A percentile compares a stretch with the other conserved stretches of the same genome.
phyloP scores from a whole-genome alignment of 2,888 invertebrate species.

The Teleiodes luculella region DNA sequence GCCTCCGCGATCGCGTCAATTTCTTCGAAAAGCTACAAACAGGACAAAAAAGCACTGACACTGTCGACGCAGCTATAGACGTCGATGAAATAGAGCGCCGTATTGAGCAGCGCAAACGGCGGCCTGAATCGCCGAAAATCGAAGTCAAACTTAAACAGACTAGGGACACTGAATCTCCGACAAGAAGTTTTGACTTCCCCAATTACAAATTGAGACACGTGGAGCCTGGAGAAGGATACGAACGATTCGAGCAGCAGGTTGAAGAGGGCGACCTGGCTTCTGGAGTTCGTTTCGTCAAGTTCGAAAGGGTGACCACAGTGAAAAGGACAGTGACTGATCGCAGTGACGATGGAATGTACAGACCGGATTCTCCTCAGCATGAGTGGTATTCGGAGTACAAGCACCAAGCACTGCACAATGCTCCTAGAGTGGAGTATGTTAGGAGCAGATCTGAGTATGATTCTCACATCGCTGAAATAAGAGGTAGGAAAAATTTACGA shows the following conservation, averaged over 20 bases:
- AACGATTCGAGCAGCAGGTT: conserved; percentile 58
- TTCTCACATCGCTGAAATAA: conserved; percentile 90
- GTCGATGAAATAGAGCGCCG: conserved; percentile 80
- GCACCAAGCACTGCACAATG: conserved; percentile 79
- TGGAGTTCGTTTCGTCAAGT: conserved; percentile 83
- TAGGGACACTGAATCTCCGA: conserved; percentile 69
- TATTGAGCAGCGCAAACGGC: conserved; percentile 77
- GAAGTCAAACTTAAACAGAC: conserved; percentile 81
- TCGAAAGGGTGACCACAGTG: conserved; percentile 82
- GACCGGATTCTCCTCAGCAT: conserved; percentile 65
- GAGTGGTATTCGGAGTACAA: conserved; percentile 73
- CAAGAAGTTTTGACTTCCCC: conserved; percentile 64
- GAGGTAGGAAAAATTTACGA: conserved; percentile 79
- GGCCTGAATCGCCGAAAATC: conserved; percentile 76
- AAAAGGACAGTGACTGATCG: conserved; percentile 80
- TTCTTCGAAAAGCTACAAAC: conserved; percentile 90
- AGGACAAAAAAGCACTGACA: conserved; percentile 65
- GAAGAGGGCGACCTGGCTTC: conserved; percentile 82
- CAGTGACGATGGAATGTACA: conserved; percentile 42
- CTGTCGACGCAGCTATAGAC: conserved; percentile 68
- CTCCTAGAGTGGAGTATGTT: conserved; percentile 83
- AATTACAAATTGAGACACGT: conserved; percentile 72
- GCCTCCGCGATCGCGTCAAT: conserved; percentile 85
- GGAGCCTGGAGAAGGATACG: conserved; percentile 52
- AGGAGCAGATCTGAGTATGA: conserved; percentile 91